Evolutionary conservation across 2,888 invertebrate species (phyloP).

Genomic region (Leptarthrus brevirostris): DNA sequence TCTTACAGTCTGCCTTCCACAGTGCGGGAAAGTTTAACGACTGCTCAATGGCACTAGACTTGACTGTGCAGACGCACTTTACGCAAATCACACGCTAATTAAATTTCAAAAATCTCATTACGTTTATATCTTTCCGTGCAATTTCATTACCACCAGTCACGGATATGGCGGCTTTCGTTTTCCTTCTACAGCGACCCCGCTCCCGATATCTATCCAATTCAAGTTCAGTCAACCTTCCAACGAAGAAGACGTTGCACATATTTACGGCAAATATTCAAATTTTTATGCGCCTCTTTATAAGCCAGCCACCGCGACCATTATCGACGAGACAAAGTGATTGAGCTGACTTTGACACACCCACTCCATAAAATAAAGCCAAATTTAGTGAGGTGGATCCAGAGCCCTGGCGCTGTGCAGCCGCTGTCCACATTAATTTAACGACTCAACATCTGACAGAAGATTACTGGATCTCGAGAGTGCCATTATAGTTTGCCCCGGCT

Average conservation of each 20-base stretch:
- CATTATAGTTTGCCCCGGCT: background rate
- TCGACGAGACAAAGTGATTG: conserved; percentile 31
- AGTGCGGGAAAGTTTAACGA: background rate
- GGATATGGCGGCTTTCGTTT: background rate
- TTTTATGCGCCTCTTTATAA: conserved; percentile 32
- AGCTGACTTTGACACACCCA: conserved; percentile 28
- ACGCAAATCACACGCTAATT: conserved; percentile 35
- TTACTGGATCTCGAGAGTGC: background rate
- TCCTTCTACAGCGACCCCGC: background rate
- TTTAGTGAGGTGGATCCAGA: conserved; percentile 36
- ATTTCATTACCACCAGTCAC: conserved; percentile 24
- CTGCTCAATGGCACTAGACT: background rate
- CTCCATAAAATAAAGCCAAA: conserved; percentile 25
- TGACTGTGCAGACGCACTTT: conserved; percentile 12
- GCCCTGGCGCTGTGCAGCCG: background rate
- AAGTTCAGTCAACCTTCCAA: conserved; percentile 35
- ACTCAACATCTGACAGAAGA: background rate
- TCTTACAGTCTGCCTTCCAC: background rate
- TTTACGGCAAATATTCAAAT: conserved; percentile 37
- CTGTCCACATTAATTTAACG: background rate
- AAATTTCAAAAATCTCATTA: conserved; percentile 39
- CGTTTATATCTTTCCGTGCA: conserved; percentile 7
- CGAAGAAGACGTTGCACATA: conserved; percentile 29
- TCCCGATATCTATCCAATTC: no score
- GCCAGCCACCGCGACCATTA: background rate